A percentile compares a stretch with the other conserved stretches of the same genome.
phyloP scores from a whole-genome alignment of 2,888 invertebrate species.

The Cephus nigrinus region DNA sequence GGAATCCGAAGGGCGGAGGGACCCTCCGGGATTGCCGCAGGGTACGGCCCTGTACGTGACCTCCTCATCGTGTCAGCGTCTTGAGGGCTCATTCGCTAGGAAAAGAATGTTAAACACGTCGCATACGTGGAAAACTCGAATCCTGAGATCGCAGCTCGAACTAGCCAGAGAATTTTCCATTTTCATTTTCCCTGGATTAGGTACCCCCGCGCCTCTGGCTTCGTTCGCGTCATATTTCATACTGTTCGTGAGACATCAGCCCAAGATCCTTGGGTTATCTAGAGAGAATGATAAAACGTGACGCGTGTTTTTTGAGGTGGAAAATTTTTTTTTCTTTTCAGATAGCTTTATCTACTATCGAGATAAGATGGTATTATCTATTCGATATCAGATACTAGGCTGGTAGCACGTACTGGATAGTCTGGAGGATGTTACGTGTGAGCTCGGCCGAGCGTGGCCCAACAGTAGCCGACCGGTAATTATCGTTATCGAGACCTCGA shows the following conservation, averaged over 20 bases:
- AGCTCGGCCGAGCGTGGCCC: neutral
- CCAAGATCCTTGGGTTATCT: neutral
- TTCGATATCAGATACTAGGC: neutral
- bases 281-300: neutral
- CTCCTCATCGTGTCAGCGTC: slow-evolving; percentile 20
- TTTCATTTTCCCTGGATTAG: neutral
- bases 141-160: neutral
- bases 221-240: neutral
- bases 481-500: neutral
- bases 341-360: neutral
- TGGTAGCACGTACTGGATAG: neutral
- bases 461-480: neutral
- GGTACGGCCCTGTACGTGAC: slow-evolving; percentile 13
- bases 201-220: no score
- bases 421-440: neutral
- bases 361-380: neutral
- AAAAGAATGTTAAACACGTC: slow-evolving; percentile 3
- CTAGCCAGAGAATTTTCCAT: neutral
- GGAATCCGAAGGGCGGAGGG: neutral
- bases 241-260: neutral
- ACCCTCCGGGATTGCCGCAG: neutral
- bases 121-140: neutral
- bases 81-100: neutral
- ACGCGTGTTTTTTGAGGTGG: neutral
- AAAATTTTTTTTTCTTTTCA: neutral